Conservation (phyloP, 2,888 invertebrate genomes). For the Chironomus riparius region DNA sequence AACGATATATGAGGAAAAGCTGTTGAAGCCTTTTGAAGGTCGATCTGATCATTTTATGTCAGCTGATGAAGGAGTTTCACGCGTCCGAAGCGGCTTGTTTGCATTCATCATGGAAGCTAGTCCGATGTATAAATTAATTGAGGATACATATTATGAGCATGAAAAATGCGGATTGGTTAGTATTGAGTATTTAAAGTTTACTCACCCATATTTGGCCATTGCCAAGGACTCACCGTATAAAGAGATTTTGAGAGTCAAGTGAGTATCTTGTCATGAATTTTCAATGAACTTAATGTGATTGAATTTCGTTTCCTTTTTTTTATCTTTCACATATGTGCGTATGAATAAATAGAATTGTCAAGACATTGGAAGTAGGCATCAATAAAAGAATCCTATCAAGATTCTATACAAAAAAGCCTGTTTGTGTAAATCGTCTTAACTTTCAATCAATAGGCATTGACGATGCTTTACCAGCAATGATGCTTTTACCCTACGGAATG, state of each 20-base stretch:
- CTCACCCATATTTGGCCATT: neutral
- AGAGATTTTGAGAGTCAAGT: constrained; percentile 24
- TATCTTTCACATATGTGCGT: neutral
- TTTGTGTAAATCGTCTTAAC: constrained; percentile 19
- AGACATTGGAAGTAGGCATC: constrained; percentile 1
- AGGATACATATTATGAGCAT: constrained; percentile 6
- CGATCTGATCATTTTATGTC: neutral
- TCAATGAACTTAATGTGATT: constrained; percentile 1
- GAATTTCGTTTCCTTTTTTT: neutral
- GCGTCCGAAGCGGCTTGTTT: neutral
- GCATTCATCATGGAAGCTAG: neutral
- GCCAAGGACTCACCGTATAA: neutral
- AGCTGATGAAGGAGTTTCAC: neutral
- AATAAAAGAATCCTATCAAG: neutral
- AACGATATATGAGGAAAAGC: neutral
- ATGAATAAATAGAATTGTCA: neutral
- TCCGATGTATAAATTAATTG: neutral
- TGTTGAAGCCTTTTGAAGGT: neutral
- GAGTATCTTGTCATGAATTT: constrained; percentile 4
- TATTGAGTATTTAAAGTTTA: neutral
- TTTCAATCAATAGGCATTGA: constrained; percentile 20
- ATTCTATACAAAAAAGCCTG: constrained; percentile 14
- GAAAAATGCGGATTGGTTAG: constrained; percentile 16
- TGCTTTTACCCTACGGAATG: constrained; percentile 11
- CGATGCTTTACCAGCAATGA: neutral